phyloP scores from a whole-genome alignment of 2,113 vertebrate genomes.

The Ameiurus melas region DNA sequence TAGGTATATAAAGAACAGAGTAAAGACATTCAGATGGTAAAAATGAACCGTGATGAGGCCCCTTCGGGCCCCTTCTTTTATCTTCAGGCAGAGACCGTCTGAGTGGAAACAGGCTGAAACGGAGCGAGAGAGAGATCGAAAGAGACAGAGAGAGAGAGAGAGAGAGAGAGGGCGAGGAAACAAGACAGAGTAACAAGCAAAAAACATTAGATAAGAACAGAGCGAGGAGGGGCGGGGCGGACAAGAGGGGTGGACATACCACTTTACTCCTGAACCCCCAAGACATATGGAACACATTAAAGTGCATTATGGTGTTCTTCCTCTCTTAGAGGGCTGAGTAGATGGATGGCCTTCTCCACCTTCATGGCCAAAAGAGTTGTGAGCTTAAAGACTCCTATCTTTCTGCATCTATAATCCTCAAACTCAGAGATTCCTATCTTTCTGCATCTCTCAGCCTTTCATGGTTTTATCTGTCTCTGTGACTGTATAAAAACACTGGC shows the following conservation, averaged over 20 bases:
- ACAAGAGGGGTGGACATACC: constrained; percentile 27
- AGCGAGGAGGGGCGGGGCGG: neutral
- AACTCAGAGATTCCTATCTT: constrained; percentile 8
- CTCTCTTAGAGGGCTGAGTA: neutral
- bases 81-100: constrained; percentile 58
- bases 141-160: neutral
- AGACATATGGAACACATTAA: constrained; percentile 45
- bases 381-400: neutral
- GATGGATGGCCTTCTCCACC: neutral
- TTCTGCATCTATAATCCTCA: constrained; percentile 21
- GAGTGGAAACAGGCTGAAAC: constrained; percentile 61
- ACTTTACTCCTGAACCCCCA: constrained; percentile 25
- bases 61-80: constrained; percentile 43
- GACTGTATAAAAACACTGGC: neutral
- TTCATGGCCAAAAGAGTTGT: neutral
- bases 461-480: constrained; percentile 6
- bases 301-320: constrained; percentile 28
- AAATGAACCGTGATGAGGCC: constrained; percentile 44
- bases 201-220: neutral
- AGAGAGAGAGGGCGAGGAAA: neutral
- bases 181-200: neutral
- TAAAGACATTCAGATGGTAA: constrained; percentile 44
- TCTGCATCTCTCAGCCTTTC: neutral
- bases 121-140: neutral
- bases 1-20: constrained; percentile 19